Conservation (phyloP, 2,888 invertebrate genomes). For the Synanthedon myopaeformis region DNA sequence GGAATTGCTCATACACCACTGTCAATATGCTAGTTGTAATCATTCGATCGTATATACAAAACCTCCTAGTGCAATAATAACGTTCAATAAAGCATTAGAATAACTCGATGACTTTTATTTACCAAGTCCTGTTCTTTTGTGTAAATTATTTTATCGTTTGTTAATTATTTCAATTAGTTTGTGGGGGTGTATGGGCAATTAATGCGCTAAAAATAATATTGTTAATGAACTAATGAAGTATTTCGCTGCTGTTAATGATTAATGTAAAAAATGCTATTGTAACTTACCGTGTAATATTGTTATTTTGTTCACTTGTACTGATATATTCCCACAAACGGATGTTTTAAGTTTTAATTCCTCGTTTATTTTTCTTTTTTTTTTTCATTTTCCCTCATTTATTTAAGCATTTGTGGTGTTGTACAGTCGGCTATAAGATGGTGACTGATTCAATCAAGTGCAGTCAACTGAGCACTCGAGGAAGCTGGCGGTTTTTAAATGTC, state of each 20-base stretch:
- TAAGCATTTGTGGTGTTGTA: no score
- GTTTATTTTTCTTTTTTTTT: constrained; percentile 21
- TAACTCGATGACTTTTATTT: constrained; percentile 59
- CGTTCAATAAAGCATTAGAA: constrained; percentile 57
- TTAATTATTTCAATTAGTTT: constrained; percentile 36
- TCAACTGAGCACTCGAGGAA: no score
- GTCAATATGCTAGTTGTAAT: constrained; percentile 17
- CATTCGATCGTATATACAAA: constrained; percentile 17
- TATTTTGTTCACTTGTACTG: constrained; percentile 21
- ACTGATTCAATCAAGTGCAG: no score
- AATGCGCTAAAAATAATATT: constrained; percentile 7
- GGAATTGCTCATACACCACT: constrained; percentile 68
- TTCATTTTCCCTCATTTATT: constrained; percentile 7
- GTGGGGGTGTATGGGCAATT: constrained; percentile 71
- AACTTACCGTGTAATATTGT: not conserved
- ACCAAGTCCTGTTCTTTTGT: constrained; percentile 52
- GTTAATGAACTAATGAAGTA: not conserved
- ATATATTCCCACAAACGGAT: constrained; percentile 67
- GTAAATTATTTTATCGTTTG: constrained; percentile 41
- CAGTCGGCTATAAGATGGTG: no score
- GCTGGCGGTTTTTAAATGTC: no score
- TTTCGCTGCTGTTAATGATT: not conserved
- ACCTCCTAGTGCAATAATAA: constrained; percentile 49
- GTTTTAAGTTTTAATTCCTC: constrained; percentile 14
- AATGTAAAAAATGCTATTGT: not conserved